phyloP scores from a whole-genome alignment of 2,113 vertebrate species.

The Patagioenas fasciata region DNA sequence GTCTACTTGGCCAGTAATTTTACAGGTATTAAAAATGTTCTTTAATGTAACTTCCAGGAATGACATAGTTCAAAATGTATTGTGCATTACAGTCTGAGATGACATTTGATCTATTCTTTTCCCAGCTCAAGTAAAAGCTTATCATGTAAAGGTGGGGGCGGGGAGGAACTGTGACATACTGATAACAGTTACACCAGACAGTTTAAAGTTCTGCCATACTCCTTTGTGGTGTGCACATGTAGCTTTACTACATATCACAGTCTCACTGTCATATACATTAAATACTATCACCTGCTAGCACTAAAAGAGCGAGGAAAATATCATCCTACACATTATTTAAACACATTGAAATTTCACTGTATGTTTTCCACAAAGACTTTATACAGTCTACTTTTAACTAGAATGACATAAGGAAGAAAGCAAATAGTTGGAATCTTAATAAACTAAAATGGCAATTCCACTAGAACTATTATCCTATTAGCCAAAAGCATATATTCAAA shows the following conservation, averaged over 20 bases:
- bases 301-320: neutral
- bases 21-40: neutral
- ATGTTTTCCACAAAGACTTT: neutral
- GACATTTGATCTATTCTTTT: neutral
- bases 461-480: neutral
- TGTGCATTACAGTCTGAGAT: neutral
- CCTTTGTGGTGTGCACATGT: accelerated
- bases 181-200: neutral
- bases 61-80: neutral
- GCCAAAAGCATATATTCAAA: neutral
- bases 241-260: neutral
- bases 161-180: too few relatives aligned
- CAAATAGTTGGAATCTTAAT: neutral
- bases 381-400: neutral
- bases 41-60: neutral
- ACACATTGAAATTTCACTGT: neutral
- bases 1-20: neutral
- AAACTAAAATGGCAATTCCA: neutral
- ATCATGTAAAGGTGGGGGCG: neutral
- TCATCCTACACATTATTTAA: neutral
- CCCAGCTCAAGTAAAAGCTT: neutral
- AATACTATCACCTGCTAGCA: neutral
- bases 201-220: neutral
- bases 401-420: neutral
- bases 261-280: neutral